These are phyloP conservation scores for Cryptoblepharus egeriae DNA, from an alignment of 2,797 vertebrate genomes.

Conservation along the genomic window DNA sequence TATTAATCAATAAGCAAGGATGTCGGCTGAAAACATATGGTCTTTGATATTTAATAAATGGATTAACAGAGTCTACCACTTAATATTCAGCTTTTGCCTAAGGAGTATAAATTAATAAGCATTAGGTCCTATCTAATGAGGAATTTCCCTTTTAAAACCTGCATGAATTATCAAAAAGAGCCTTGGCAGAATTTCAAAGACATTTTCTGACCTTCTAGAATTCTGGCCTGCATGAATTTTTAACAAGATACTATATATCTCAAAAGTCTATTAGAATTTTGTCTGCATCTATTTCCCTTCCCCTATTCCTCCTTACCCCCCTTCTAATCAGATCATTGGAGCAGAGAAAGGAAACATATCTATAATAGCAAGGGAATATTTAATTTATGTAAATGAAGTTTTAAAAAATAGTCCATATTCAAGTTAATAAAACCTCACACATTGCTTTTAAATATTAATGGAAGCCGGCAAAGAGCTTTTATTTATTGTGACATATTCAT, in stretches of 20 bases:
- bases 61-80: constrained; percentile 71
- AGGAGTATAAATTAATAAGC: constrained; percentile 81
- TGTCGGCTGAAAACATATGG: constrained; percentile 69
- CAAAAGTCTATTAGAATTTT: constrained; percentile 72
- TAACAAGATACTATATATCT: constrained; percentile 79
- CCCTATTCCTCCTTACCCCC: constrained; percentile 12
- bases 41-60: constrained; percentile 82
- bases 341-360: constrained; percentile 56
- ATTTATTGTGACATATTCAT: constrained; percentile 63
- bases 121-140: constrained; percentile 78
- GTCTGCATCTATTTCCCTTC: constrained; percentile 67
- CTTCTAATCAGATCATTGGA: constrained; percentile 47
- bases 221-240: constrained; percentile 80
- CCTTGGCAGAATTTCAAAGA: constrained; percentile 81
- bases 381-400: constrained; percentile 63
- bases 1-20: constrained; percentile 77
- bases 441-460: constrained; percentile 66
- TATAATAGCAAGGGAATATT: constrained; percentile 55
- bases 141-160: constrained; percentile 81
- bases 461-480: constrained; percentile 46
- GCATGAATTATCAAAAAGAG: constrained; percentile 80
- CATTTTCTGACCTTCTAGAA: constrained; percentile 84
- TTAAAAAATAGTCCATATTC: constrained; percentile 44
- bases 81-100: constrained; percentile 76
- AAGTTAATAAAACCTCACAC: constrained; percentile 58